Conservation (phyloP, 2,888 invertebrate genomes). For the Lathronympha strigana region DNA sequence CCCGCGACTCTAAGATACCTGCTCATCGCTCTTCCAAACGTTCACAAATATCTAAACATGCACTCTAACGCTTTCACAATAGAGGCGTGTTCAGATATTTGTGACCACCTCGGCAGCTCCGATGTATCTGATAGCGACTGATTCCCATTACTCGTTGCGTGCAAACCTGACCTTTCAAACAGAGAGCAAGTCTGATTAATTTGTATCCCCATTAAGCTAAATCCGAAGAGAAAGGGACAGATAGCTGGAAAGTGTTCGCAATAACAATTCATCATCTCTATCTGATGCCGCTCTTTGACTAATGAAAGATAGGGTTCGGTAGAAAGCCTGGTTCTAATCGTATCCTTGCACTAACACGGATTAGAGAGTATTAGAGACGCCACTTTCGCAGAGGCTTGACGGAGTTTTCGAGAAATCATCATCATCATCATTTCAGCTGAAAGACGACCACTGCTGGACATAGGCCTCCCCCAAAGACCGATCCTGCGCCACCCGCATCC, state of each 20-base stretch:
- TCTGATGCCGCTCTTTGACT: slow-evolving; percentile 60
- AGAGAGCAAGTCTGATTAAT: slow-evolving; percentile 11
- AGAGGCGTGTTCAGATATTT: too few species aligned
- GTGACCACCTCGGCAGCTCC: too few species aligned
- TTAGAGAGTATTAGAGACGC: not conserved
- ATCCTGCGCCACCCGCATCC: too few species aligned
- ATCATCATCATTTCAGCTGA: too few species aligned
- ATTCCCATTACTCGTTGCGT: not conserved
- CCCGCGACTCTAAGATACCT: too few species aligned
- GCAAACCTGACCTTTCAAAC: slow-evolving; percentile 17
- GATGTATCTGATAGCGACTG: not conserved
- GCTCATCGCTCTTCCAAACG: too few species aligned
- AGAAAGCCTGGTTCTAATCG: slow-evolving; percentile 48
- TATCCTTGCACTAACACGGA: slow-evolving; percentile 16
- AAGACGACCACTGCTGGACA: too few species aligned
- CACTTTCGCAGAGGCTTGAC: not conserved
- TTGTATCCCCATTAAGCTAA: slow-evolving; percentile 44
- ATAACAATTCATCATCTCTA: slow-evolving; percentile 67
- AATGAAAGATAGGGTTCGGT: slow-evolving; percentile 54
- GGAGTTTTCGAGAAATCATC: not conserved
- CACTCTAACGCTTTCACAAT: too few species aligned
- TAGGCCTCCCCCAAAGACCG: too few species aligned
- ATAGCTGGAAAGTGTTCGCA: slow-evolving; percentile 56
- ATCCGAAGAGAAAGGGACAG: slow-evolving; percentile 64
- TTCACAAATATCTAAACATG: too few species aligned